These are phyloP conservation scores for Pipistrellus kuhlii DNA, from an alignment of 2,797 vertebrate species.

Conservation along the genomic window DNA sequence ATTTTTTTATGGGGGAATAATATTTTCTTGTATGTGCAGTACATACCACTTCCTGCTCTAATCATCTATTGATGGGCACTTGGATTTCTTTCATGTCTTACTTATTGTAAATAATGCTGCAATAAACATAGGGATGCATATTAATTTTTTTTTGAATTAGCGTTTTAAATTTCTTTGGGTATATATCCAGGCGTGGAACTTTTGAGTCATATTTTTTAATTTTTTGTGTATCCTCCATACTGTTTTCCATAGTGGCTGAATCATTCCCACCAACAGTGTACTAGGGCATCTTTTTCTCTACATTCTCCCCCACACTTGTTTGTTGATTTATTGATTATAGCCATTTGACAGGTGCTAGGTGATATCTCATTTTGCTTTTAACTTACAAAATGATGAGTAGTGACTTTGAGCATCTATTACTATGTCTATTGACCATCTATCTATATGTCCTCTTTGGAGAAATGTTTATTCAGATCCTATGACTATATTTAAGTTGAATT, in stretches of 20 bases:
- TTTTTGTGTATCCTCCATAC: not conserved
- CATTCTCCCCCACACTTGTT: not conserved
- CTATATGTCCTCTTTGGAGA: not conserved
- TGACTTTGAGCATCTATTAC: not conserved
- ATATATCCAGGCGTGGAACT: not conserved
- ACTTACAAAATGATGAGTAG: not conserved
- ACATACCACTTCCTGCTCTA: not conserved
- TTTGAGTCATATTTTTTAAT: not conserved
- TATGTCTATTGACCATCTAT: not conserved
- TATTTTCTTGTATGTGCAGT: not conserved
- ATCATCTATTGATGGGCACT: not conserved
- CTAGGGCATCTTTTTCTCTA: not conserved
- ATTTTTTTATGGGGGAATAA: not conserved
- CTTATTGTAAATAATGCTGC: not conserved
- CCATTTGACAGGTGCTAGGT: not conserved
- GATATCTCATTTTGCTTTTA: not conserved
- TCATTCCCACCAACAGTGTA: not conserved
- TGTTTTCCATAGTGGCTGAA: not conserved
- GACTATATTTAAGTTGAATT: not conserved
- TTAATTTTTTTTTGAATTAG: not conserved
- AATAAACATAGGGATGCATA: not conserved
- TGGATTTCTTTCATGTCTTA: not conserved
- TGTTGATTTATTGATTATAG: not conserved
- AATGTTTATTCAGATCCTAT: not conserved
- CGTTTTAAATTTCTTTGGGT: not conserved